A percentile compares a stretch with the other conserved stretches of the same genome.
Conservation (phyloP, 2,113 vertebrate genomes). For the Scortum barcoo region DNA sequence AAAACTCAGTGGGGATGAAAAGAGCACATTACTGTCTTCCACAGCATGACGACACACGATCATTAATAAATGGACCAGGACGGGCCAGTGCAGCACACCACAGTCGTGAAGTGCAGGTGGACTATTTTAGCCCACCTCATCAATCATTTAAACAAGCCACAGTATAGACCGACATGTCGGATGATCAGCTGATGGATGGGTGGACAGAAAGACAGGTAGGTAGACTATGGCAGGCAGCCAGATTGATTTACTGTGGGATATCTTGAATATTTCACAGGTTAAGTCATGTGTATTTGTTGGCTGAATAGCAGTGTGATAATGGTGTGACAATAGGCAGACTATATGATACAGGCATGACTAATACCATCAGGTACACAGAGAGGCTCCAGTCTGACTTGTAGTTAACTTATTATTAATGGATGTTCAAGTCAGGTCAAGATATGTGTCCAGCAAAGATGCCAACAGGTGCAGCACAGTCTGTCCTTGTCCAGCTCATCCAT, state of each 20-base stretch:
- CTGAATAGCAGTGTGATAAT: not conserved
- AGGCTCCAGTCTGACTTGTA: not conserved
- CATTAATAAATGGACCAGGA: conserved; percentile 61
- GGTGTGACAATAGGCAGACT: not conserved
- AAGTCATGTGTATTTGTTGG: not conserved
- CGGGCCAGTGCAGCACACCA: conserved; percentile 15
- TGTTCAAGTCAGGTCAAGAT: conserved; percentile 4
- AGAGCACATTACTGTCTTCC: conserved; percentile 13
- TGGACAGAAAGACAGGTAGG: conserved; percentile 29
- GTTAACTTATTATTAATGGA: conserved; percentile 55
- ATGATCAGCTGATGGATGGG: conserved; percentile 58
- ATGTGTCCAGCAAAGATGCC: conserved; percentile 10
- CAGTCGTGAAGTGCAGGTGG: conserved; percentile 55
- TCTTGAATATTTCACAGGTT: conserved; percentile 1
- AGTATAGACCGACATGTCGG: conserved; percentile 36
- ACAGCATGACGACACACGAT: conserved; percentile 5
- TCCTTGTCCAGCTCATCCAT: conserved; percentile 54
- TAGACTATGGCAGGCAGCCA: not conserved
- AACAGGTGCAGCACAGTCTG: conserved; percentile 40
- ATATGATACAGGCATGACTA: not conserved
- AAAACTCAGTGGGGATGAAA: not conserved
- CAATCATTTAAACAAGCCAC: conserved; percentile 68
- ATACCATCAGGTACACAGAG: not conserved
- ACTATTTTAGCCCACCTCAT: conserved; percentile 73
- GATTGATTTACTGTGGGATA: not conserved